phyloP scores from a whole-genome alignment of 2,113 vertebrate genomes.

The Stomatorhinus ivindoensis region DNA sequence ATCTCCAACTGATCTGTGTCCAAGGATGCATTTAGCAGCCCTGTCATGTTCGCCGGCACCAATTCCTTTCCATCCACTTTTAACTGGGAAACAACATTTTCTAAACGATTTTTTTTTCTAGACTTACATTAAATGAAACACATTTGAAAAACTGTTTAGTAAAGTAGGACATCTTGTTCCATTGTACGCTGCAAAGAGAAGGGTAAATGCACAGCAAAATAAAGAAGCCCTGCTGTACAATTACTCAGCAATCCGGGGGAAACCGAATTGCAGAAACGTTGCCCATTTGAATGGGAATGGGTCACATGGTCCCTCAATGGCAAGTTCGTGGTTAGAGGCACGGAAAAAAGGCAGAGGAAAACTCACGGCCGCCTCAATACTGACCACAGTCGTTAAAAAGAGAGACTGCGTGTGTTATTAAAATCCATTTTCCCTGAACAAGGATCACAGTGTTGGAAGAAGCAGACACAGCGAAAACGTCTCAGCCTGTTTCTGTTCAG shows the following conservation, averaged over 20 bases:
- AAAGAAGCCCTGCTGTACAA: constrained; percentile 29
- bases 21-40: background rate
- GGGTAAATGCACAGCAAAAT: constrained; percentile 22
- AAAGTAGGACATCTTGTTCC: constrained; percentile 6
- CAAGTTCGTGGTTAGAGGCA: constrained; percentile 42
- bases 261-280: constrained; percentile 39
- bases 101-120: background rate
- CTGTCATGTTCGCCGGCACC: background rate
- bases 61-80: background rate
- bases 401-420: background rate
- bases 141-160: background rate
- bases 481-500: background rate
- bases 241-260: constrained; percentile 34
- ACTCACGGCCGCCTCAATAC: background rate
- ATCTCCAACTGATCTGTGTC: background rate
- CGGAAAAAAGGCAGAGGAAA: constrained; percentile 26
- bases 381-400: background rate
- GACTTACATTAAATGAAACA: background rate
- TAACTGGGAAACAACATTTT: background rate
- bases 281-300: constrained; percentile 45
- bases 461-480: background rate
- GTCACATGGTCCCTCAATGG: constrained; percentile 34
- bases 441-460: background rate
- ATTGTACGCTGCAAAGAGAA: constrained; percentile 22
- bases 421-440: background rate